Base-by-base conservation (phyloP, 2,113 vertebrate species). In the Blennius ocellaris region DNA sequence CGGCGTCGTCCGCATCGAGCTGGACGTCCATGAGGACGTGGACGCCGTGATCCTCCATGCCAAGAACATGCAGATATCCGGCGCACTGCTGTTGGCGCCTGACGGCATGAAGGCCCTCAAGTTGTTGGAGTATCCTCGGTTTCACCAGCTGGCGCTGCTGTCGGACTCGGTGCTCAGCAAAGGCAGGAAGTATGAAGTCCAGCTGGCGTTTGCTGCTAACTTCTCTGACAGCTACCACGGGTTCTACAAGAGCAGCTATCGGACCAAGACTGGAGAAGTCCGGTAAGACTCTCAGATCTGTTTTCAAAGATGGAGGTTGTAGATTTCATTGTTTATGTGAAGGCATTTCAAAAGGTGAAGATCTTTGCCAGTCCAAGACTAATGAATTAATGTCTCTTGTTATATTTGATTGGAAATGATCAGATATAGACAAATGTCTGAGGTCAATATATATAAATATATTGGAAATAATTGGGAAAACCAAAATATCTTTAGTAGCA, bases 171-270 rank as follows among this genome's bases (percentile, higher is more conserved):
- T 93, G 0, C 87, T 98, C 67, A 82, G 17, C 1, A 84, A 71
- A 3, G 94, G 94, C 0, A 69, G 81, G 7, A 88, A 6, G 1
- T 97, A 97, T 75, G 90, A 90, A 0, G 45, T 97, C 12, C 43
- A 70, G 78, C 85, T 98, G 55, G 81, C 89, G 15, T 98, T 96
- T 21, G 53, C 80, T 0, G 95, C 94, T 14, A 94, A 94, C 51
- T 89, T 98, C 15, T 98, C 97, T 0, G 90, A 95, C 51, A 95
- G 86, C 73, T 96, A 92, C 72, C 93, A 92, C 0, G 97, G 96
- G 6, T 97, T 98, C 83, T 98, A 98, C 80, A 97, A 95, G 84
- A 95, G 97, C 92, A 95, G 91, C 77, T 97, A 97, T 87, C 93
- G 90, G 76, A 95, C 94, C 59, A 91, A 77, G 37, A 87, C 87